These are phyloP conservation scores for Tricholauxania praeusta DNA, from an alignment of 2,888 invertebrate genomes.

Conservation along the genomic window DNA sequence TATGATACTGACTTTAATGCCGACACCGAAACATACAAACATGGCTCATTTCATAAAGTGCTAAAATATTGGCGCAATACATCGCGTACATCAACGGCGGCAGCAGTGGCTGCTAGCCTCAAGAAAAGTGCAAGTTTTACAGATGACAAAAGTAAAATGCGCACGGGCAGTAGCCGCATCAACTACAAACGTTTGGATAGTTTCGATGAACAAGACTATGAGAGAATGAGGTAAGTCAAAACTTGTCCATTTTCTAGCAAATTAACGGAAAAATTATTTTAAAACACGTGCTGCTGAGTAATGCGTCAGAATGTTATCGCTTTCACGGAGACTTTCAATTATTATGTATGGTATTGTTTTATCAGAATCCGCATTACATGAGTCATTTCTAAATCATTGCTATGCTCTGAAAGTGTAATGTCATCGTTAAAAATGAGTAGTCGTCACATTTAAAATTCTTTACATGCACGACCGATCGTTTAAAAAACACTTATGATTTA, in stretches of 20 bases:
- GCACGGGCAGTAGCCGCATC: slow-evolving; percentile 36
- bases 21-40: slow-evolving; percentile 27
- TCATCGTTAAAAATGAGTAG: too few species aligned
- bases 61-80: slow-evolving; percentile 62
- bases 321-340: too few species aligned
- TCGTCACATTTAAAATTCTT: too few species aligned
- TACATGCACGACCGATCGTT: too few species aligned
- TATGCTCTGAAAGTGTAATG: too few species aligned
- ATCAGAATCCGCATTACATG: too few species aligned
- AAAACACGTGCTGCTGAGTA: too few species aligned
- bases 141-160: slow-evolving; percentile 48
- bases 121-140: slow-evolving; percentile 60
- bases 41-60: slow-evolving; percentile 55
- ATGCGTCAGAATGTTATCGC: too few species aligned
- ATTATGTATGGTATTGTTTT: too few species aligned
- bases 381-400: too few species aligned
- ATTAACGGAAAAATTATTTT: not conserved
- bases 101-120: slow-evolving; percentile 48
- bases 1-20: slow-evolving; percentile 45
- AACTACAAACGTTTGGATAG: slow-evolving; percentile 60
- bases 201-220: slow-evolving; percentile 57
- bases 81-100: slow-evolving; percentile 52
- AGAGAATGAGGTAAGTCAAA: slow-evolving; percentile 54
- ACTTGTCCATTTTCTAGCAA: slow-evolving; percentile 1
- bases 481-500: too few species aligned